Evolutionary conservation across 2,888 invertebrate species (phyloP), one percentile per base, ranked within the genome.

Genomic region (Nysson spinosus): DNA sequence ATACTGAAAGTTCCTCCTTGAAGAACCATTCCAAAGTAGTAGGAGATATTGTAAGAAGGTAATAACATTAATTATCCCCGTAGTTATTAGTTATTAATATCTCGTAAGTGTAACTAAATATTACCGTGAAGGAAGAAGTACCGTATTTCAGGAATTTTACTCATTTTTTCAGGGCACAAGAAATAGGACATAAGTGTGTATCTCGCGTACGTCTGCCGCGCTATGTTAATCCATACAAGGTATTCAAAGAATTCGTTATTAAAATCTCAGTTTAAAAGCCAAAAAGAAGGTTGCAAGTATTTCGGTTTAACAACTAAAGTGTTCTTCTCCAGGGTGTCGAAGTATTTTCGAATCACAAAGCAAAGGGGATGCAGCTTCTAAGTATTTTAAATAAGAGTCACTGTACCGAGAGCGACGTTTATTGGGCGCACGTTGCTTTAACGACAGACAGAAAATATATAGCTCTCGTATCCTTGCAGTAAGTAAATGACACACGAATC

Each of bases 391-490:
- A 89, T 50, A 92, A 92, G 82, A 91, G 91, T 2, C 90, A 92
- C 78, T 92, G 91, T 85, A 88, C 90, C 1, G 90, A 90, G 70
- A 90, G 89, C 4, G 93, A 94, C 82, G 89, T 89, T 0, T 95
- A 94, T 85, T 91, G 94, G 88, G 92, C 92, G 0, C 93, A 93
- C 81, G 90, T 90, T n/a, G 88, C 91, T 9, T 88, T 92, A 1
- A 90, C 90, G 47, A 88, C 88, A 61, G 90, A 90, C 64, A 92
- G 92, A 57, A 91, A 91, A 82, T 89, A 91, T 39, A 91, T 93
- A 30, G 88, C 95, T 5, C 89, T 94, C 4, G 88, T 95, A 42
- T 93, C 94, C 14, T 89, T 94, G 61, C 91, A 90, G 92, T 93
- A 87, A 89, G 89, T 88, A 64, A 50, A 17, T 14, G 26, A 24